Conservation (phyloP, 2,888 invertebrate species). For the Brachylomia viminalis region DNA sequence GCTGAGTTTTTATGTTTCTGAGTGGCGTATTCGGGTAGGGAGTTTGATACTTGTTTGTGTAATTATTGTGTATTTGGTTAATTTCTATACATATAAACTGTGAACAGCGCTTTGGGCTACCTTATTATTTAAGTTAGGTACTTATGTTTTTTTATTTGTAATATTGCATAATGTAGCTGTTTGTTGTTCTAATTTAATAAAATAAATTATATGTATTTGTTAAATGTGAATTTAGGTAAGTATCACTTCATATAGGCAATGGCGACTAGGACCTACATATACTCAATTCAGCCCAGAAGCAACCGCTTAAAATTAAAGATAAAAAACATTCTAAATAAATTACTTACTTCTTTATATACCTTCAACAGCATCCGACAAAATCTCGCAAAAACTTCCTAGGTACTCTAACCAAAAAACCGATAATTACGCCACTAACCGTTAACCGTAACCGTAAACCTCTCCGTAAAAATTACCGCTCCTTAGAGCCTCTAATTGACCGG, state of each 20-base stretch:
- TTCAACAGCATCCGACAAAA: not conserved
- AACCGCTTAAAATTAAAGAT: no score
- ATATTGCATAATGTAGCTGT: no score
- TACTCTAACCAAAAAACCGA: constrained; percentile 22
- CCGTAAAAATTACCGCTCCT: constrained; percentile 56
- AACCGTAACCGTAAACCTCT: constrained; percentile 35
- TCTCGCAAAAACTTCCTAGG: not conserved
- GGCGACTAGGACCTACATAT: no score
- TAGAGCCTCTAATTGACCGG: constrained; percentile 61
- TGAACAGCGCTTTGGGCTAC: no score
- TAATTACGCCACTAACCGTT: constrained; percentile 45
- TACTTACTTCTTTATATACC: not conserved
- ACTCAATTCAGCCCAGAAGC: no score
- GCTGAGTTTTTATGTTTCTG: constrained; percentile 10
- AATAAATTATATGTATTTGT: no score
- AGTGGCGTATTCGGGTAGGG: not conserved
- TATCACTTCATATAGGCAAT: no score
- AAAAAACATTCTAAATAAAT: not conserved
- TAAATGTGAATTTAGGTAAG: no score
- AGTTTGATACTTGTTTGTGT: not conserved
- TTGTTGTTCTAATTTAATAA: no score
- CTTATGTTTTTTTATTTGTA: no score
- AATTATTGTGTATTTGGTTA: not conserved
- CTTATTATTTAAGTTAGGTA: no score
- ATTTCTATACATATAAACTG: no score